Percentiles rank a stretch among this genome's conserved stretches.
Evolutionary conservation across 2,797 vertebrate genomes (phyloP).

Genomic region (Typhlichthys eigenmanni): DNA sequence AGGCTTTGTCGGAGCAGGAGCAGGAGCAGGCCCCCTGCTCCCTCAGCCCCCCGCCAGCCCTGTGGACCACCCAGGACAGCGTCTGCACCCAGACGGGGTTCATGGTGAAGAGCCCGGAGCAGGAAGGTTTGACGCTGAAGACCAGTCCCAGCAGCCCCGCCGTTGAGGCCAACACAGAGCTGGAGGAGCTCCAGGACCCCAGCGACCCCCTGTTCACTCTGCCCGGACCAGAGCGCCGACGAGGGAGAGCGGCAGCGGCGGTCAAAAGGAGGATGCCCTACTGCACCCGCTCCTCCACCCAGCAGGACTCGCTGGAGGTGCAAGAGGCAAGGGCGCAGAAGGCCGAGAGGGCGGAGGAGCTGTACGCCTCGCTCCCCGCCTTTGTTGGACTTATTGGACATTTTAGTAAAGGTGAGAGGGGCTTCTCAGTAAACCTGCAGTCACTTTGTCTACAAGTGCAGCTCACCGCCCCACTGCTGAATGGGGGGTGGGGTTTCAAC

Average conservation of each 20-base stretch:
- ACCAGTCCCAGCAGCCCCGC: slow-evolving; percentile 55
- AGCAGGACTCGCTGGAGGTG: slow-evolving; percentile 69
- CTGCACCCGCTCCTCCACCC: slow-evolving; percentile 57
- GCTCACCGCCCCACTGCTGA: no score
- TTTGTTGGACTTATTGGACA: slow-evolving; percentile 82
- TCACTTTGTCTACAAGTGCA: not conserved
- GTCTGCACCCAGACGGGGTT: slow-evolving; percentile 67
- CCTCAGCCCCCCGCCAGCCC: slow-evolving; percentile 69
- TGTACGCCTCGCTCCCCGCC: slow-evolving; percentile 79
- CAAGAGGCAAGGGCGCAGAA: slow-evolving; percentile 77
- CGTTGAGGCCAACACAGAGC: slow-evolving; percentile 57
- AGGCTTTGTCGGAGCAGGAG: slow-evolving; percentile 69
- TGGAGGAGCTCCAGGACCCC: slow-evolving; percentile 68
- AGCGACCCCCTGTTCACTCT: slow-evolving; percentile 68
- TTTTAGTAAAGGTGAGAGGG: slow-evolving; percentile 84
- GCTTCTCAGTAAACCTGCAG: not conserved
- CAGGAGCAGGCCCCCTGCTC: slow-evolving; percentile 63
- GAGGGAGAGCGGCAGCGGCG: slow-evolving; percentile 56
- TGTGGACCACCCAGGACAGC: slow-evolving; percentile 82
- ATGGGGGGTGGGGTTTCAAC: no score
- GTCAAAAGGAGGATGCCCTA: slow-evolving; percentile 64
- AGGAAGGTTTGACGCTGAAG: slow-evolving; percentile 41
- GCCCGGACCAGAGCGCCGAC: slow-evolving; percentile 63
- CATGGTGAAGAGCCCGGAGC: slow-evolving; percentile 62
- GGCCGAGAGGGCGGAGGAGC: slow-evolving; percentile 82